These are phyloP conservation scores for Menidia beryllina DNA, from an alignment of 2,113 vertebrate species.

Conservation along the genomic window DNA sequence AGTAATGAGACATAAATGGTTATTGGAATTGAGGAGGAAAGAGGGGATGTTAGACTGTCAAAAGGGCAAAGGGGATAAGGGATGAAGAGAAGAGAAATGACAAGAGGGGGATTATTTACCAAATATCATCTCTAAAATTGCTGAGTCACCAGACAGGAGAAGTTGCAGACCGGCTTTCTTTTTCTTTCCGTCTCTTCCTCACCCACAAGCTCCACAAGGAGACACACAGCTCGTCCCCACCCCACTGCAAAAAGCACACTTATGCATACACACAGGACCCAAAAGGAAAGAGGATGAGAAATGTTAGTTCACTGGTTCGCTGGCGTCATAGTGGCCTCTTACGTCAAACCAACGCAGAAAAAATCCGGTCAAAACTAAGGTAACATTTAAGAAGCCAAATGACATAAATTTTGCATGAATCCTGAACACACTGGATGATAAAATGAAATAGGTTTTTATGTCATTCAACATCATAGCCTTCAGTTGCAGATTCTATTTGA, in stretches of 20 bases:
- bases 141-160: constrained; percentile 74
- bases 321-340: constrained; percentile 34
- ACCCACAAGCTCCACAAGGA: constrained; percentile 50
- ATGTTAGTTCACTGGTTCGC: constrained; percentile 42
- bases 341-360: constrained; percentile 26
- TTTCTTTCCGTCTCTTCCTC: constrained; percentile 55
- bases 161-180: constrained; percentile 57
- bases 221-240: constrained; percentile 52
- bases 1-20: constrained; percentile 73
- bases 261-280: constrained; percentile 24
- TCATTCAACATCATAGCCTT: constrained; percentile 11
- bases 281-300: constrained; percentile 38
- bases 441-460: neutral
- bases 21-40: constrained; percentile 32
- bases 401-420: constrained; percentile 35
- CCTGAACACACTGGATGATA: neutral
- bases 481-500: constrained; percentile 36
- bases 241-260: constrained; percentile 29
- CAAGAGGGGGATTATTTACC: constrained; percentile 73
- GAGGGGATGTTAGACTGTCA: constrained; percentile 26
- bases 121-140: constrained; percentile 62
- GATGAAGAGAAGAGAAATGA: constrained; percentile 51
- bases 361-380: constrained; percentile 8
- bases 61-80: constrained; percentile 54
- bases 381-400: constrained; percentile 28